Evolutionary conservation across 2,797 vertebrate species (phyloP), one percentile per base, ranked within the genome.

Genomic region (Spatula versicolor): DNA sequence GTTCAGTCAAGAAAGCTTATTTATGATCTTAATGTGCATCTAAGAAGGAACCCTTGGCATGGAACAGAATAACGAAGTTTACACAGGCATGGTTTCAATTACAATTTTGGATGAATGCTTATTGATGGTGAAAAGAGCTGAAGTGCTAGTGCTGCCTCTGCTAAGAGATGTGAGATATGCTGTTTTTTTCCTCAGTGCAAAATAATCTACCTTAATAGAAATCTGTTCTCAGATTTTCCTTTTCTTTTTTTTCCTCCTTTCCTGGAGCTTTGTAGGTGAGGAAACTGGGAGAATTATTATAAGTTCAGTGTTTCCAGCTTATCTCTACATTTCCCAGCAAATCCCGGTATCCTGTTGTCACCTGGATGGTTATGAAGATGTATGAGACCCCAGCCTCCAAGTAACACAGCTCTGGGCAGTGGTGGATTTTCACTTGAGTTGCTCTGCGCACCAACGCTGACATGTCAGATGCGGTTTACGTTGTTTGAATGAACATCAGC

Each of bases 381-480:
- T 96, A 92, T 91, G 94, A 95, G 95, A 94, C 90, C 83, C 83
- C 83, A 54, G 77, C 85, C 83, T 91, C 75, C 3, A 19, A 41
- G 86, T 67, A 85, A 77, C 72, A 93, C 91, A 91, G 95, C 97
- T 97, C 79, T 92, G 90, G 96, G 97, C 96, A 81, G 82, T 73
- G 64, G 68, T 78, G 93, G 91, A 52, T 95, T 97, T 96, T 96
- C 7, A 37, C 95, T 96, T 43, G 84, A 93, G 83, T 90, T 96
- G 89, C 90, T 95, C 88, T 92, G 91, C 88, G 72, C 96, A 88
- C 94, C 83, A 71, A 75, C 0, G 15, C 89, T 87, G 68, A 54
- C 91, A 83, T 95, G 97, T 98, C 97, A 96, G 94, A 95, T 95
- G 96, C 80, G 94, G 94, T 98, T 97, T 96, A 96, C 82, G 4